phyloP scores from a whole-genome alignment of 2,113 vertebrate species.

The Saimiri boliviensis region DNA sequence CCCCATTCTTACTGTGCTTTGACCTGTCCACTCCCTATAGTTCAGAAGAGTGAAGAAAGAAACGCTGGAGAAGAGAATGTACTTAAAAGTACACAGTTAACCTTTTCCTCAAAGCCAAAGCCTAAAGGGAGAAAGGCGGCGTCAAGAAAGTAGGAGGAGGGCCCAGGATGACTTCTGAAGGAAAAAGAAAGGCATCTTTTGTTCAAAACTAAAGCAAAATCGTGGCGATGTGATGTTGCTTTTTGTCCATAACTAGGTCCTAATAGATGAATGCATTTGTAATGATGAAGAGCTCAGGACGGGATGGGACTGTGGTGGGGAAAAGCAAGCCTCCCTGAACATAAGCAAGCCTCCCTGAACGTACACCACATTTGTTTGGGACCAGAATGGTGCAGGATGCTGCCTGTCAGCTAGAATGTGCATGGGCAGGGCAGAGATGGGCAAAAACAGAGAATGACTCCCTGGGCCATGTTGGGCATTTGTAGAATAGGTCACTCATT shows the following conservation, averaged over 20 bases:
- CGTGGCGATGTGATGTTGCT: fast-evolving
- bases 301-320: neutral
- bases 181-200: neutral
- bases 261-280: neutral
- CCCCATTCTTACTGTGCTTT: neutral
- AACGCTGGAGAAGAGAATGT: neutral
- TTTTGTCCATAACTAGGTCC: neutral
- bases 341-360: neutral
- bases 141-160: neutral
- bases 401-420: neutral
- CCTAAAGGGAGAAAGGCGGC: neutral
- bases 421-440: fast-evolving
- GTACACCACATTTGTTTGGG: neutral
- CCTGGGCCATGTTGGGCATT: neutral
- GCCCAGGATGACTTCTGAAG: neutral
- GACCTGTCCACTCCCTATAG: neutral
- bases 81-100: constrained; percentile 6
- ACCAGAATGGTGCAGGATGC: neutral
- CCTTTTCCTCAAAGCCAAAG: neutral
- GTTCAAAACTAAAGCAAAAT: neutral
- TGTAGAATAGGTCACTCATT: neutral
- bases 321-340: neutral
- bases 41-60: neutral
- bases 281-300: neutral
- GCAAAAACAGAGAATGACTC: neutral